Evolutionary conservation across 2,797 vertebrate species (phyloP), one percentile per base, ranked within the genome.

Genomic region (Hippocampus kuda): DNA sequence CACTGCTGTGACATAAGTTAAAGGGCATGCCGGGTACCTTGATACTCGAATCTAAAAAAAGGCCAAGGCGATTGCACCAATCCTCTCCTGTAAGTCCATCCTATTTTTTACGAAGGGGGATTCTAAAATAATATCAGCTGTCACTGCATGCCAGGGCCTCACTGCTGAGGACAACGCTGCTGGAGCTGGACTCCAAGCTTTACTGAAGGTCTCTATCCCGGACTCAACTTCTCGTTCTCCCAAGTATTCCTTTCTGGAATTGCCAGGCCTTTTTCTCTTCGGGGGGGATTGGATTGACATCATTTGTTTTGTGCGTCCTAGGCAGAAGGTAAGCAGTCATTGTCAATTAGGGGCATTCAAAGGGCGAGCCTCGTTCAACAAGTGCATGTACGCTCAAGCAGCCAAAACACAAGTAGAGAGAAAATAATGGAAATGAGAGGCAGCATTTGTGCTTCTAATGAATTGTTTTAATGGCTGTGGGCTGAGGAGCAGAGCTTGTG

Each of bases 61-160:
- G 88, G 46, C 49, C 68, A 69, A 63, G 65, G 79, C 79, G 74
- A 87, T 85, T 86, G 85, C 88, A 73, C 73, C 77, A 78, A 75
- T 77, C 79, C 79, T 68, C 74, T 73, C 74, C 60, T 70, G 59
- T 5, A 65, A 79, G 81, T 83, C 82, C 78, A 72, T 81, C 83
- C 84, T 82, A 71, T 84, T 85, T 85, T 80, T 85, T 84, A 76
- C 67, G 48, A 69, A 70, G 83, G 84, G 84, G 70, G 69, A 27
- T 76, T 86, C 90, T 92, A 91, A 93, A 93, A 92, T 92, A 94
- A 94, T 94, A 91, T 84, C 92, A 92, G 91, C 92, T 91, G 82
- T 91, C 88, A 83, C 88, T 68, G 77, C 88, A 84, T 75, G 81
- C 90, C 82, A 67, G 79, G 87, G 86, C 84, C 87, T 87, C 84